Evolutionary conservation across 1,140 invertebrate species (phyloP).

Genomic region (Lepidurus apus): DNA sequence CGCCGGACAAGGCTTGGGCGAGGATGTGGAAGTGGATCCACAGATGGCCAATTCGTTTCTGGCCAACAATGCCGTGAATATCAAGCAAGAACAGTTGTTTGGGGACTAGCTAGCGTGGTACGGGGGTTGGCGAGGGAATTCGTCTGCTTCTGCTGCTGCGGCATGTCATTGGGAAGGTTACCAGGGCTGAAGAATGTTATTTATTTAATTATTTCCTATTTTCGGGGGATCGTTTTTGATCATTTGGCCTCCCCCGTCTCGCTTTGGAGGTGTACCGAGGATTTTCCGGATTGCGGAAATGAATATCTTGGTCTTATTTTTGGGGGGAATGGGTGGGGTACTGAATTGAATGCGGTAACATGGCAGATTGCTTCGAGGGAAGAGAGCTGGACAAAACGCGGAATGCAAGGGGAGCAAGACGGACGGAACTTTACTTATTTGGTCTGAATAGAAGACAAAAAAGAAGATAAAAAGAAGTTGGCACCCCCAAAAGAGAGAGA

Average conservation of each 20-base stretch:
- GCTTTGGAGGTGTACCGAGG: too few relatives aligned
- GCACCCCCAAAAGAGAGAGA: background rate
- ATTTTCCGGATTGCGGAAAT: too few relatives aligned
- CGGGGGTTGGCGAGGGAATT: background rate
- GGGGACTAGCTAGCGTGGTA: constrained; percentile 27
- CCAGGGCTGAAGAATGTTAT: too few relatives aligned
- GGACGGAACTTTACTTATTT: background rate
- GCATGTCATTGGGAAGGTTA: background rate
- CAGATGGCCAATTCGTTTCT: constrained; percentile 23
- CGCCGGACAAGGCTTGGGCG: constrained; percentile 11
- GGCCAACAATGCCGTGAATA: constrained; percentile 26
- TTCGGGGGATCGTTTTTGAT: too few relatives aligned
- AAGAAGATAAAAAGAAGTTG: background rate
- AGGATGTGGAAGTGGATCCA: constrained; percentile 29
- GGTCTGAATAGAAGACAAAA: background rate
- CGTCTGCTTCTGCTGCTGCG: background rate
- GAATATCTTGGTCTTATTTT: too few relatives aligned
- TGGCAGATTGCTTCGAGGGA: too few relatives aligned
- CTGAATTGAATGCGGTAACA: too few relatives aligned
- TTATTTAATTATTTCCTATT: background rate
- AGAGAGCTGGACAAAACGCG: too few relatives aligned
- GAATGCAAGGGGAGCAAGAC: too few relatives aligned
- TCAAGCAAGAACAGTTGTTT: constrained; percentile 34
- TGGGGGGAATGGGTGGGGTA: too few relatives aligned
- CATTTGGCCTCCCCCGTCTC: too few relatives aligned